A percentile compares a stretch with the other conserved stretches of the same genome.
phyloP scores from a whole-genome alignment of 2,113 vertebrate genomes.

The Chaetodon auriga region DNA sequence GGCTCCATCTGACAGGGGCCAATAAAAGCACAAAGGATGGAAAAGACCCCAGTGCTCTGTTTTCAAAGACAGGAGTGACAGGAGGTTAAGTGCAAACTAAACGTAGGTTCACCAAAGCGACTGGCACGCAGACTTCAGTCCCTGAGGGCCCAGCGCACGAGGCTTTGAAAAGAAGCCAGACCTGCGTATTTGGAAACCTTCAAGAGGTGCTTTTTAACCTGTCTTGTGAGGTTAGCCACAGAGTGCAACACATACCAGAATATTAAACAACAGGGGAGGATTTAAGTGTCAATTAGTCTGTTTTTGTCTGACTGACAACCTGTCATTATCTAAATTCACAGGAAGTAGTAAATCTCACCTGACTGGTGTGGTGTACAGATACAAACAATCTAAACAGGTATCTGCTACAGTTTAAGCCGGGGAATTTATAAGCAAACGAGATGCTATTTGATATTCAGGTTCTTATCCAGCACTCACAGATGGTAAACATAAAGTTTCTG shows the following conservation, averaged over 20 bases:
- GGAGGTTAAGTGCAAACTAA: slow-evolving; percentile 50
- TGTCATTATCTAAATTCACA: slow-evolving; percentile 20
- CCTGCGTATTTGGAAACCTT: slow-evolving; percentile 20
- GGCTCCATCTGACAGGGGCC: slow-evolving; percentile 26
- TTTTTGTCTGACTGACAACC: neutral
- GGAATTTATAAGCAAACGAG: slow-evolving; percentile 32
- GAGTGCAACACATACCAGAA: neutral
- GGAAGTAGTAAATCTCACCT: slow-evolving; percentile 1
- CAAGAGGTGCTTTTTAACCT: neutral
- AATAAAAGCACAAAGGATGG: slow-evolving; percentile 55
- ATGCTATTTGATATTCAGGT: slow-evolving; percentile 11
- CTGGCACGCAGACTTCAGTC: slow-evolving; percentile 38
- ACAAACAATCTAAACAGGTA: neutral
- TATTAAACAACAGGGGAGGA: neutral
- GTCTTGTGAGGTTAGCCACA: neutral
- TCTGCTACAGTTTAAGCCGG: neutral
- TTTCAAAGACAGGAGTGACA: slow-evolving; percentile 26
- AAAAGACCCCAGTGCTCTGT: slow-evolving; percentile 16
- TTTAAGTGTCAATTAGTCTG: slow-evolving; percentile 5
- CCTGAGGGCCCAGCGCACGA: neutral
- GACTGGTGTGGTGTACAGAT: neutral
- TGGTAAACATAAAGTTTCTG: slow-evolving; percentile 25
- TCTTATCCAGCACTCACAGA: slow-evolving; percentile 20
- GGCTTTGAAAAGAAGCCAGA: slow-evolving; percentile 33
- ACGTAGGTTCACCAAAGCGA: slow-evolving; percentile 36